These are phyloP conservation scores for Himalopsyche kuldschensis DNA, from an alignment of 2,888 invertebrate genomes.

Conservation along the genomic window DNA sequence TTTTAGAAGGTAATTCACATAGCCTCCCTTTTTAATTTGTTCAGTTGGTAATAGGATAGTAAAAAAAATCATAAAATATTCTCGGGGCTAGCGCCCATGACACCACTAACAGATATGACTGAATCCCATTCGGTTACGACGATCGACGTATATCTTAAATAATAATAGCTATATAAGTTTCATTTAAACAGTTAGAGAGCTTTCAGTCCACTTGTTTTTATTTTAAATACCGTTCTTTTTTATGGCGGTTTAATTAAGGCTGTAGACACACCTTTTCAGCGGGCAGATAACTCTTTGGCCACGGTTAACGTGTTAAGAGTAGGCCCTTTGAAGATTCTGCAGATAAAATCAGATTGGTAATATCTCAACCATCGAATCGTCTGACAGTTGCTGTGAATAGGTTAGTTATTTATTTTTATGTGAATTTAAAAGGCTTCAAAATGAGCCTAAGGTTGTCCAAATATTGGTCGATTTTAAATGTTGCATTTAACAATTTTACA, in stretches of 20 bases:
- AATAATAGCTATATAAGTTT: too few species aligned
- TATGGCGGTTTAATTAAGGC: conserved; percentile 12
- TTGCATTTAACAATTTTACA: too few species aligned
- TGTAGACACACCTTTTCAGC: conserved; percentile 14
- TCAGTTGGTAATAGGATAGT: too few species aligned
- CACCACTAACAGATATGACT: too few species aligned
- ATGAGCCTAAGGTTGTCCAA: too few species aligned
- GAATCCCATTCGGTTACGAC: too few species aligned
- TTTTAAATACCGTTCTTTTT: not conserved
- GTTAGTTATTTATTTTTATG: not conserved
- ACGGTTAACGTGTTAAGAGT: not conserved
- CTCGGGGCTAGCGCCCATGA: too few species aligned
- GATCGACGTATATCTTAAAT: too few species aligned
- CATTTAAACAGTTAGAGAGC: not conserved
- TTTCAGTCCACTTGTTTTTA: not conserved
- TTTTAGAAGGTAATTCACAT: too few species aligned
- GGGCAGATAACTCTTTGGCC: not conserved
- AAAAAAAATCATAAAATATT: too few species aligned
- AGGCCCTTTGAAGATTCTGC: not conserved
- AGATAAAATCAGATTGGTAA: not conserved
- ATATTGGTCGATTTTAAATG: too few species aligned
- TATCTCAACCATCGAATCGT: not conserved
- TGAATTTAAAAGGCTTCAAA: not conserved
- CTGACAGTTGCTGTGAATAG: not conserved
- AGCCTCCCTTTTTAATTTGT: too few species aligned